Base-by-base conservation (phyloP, 2,888 invertebrate species). In the Agrotis ipsilon region DNA sequence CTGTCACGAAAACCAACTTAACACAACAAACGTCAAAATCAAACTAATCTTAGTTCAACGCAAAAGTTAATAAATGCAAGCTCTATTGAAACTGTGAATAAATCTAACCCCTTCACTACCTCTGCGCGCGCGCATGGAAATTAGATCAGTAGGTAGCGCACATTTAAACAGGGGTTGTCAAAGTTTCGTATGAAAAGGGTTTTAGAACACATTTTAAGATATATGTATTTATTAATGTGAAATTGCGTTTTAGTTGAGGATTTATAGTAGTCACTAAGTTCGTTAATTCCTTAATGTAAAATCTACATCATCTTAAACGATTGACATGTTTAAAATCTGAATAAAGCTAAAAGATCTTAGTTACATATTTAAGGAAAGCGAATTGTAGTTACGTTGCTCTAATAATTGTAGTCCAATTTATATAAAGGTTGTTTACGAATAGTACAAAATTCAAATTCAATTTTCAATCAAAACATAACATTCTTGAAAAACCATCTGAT, bases 111-210 rank as follows among this genome's bases (percentile, higher is more conserved):
- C 92, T 94, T 94, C 91, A 86, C 75, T 92, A 88, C 91, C 88
- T 91, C 89, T 88, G 92, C 95, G 95, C 90, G 85, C 78, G 89
- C 95, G 96, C 96, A 96, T 96, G 96, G 96, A 96, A 96, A 96
- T 96, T 96, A 96, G 96, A 96, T 96, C 96, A 96, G 94, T 95
- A 94, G 95, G 95, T 94, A 95, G 94, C 92, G 83, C 83, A 80
- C 80, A 83, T 75, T 78, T 69, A 48, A 62, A 71, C 78, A 78
- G 81, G 18, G 94, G 73, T 71, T 88, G 88, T 91, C 94, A 96
- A 96, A 92, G 85, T 92, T 84, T 7, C 1, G 11, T 39, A 39
- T 11, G 39, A 7, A 32, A 32, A 7, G 32, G 32, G 32, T 32
- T 32, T 7, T 32, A 27, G 3, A 27, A 27, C 6, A 7, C 32